Evolutionary conservation across 2,888 invertebrate genomes (phyloP).

Genomic region (Emmelina monodactyla): DNA sequence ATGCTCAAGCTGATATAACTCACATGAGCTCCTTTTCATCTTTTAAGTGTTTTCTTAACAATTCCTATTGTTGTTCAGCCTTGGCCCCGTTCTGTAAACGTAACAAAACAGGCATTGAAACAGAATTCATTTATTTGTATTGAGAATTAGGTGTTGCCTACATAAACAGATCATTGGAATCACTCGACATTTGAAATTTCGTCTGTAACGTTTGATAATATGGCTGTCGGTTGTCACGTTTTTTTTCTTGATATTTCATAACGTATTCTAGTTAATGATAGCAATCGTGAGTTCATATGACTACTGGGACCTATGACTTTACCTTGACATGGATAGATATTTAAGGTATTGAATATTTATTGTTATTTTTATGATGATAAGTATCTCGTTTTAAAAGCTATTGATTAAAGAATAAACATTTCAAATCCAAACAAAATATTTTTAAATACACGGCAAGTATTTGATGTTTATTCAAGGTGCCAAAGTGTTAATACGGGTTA

Average conservation of each 20-base stretch:
- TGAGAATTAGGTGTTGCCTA: neutral
- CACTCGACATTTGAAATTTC: slow-evolving; percentile 29
- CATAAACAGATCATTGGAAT: slow-evolving; percentile 1
- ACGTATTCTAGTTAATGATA: slow-evolving; percentile 16
- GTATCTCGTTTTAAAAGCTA: too few species aligned
- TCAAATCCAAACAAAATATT: too few species aligned
- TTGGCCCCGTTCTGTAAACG: slow-evolving; percentile 33
- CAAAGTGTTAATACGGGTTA: too few species aligned
- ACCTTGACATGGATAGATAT: slow-evolving; percentile 21
- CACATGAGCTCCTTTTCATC: slow-evolving; percentile 25
- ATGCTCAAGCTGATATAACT: slow-evolving; percentile 17
- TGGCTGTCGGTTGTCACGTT: slow-evolving; percentile 35
- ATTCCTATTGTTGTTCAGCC: slow-evolving; percentile 42
- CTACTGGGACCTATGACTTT: slow-evolving; percentile 24
- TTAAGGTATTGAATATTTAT: slow-evolving; percentile 1
- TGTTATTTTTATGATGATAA: too few species aligned
- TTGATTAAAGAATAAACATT: too few species aligned
- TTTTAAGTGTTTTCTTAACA: slow-evolving; percentile 38
- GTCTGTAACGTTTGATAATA: slow-evolving; percentile 34
- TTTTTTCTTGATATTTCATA: slow-evolving; percentile 21
- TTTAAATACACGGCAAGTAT: too few species aligned
- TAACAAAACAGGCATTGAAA: slow-evolving; percentile 23
- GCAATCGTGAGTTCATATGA: slow-evolving; percentile 19
- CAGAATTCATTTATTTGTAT: slow-evolving; percentile 32
- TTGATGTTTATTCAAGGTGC: too few species aligned